Evolutionary conservation across 2,797 vertebrate species (phyloP), one percentile per base, ranked within the genome.

Genomic region (Aplochiton taeniatus): DNA sequence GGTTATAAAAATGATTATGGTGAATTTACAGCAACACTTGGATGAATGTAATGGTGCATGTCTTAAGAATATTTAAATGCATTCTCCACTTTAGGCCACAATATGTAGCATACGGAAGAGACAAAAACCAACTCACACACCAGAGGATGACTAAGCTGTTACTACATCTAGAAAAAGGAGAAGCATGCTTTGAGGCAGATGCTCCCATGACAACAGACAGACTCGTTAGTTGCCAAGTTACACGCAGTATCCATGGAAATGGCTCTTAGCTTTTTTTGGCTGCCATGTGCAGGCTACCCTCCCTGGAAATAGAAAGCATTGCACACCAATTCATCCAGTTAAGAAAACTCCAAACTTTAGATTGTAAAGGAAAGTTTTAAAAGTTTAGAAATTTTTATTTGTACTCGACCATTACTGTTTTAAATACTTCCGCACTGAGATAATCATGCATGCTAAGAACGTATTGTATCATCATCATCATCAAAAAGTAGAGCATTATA

Each of bases 161-260:
- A 61, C 31, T 50, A 69, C 2, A 41, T 13, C 19, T 60, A 9
- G 41, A 41, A 53, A 65, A 55, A 44, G 46, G 8, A 31, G 31
- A 62, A n/a, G 13, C 48, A 62, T 44, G 60, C 17, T 61, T 4
- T 43, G 51, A 78, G 61, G 77, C 66, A 64, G 55, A 63, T 48
- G 79, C 86, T 83, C 78, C 85, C 83, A 83, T 80, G 81, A 72
- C 79, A 14, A 88, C 83, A 80, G 83, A 80, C 81, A 82, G 83
- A 84, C 82, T 62, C 64, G 31, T 50, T 10, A 61, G 85, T 87
- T 86, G 82, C 84, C 75, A 75, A 74, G 85, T 59, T 76, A 85
- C 83, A 57, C 63, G 57, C 43, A 13, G 84, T 83, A 81, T 81
- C 83, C 77, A 86, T 68, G 2, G 77, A 76, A 90, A 84, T 89